Percentiles rank a stretch among this genome's conserved stretches.
phyloP scores from a whole-genome alignment of 2,113 vertebrate species.

The Cairina moschata region DNA sequence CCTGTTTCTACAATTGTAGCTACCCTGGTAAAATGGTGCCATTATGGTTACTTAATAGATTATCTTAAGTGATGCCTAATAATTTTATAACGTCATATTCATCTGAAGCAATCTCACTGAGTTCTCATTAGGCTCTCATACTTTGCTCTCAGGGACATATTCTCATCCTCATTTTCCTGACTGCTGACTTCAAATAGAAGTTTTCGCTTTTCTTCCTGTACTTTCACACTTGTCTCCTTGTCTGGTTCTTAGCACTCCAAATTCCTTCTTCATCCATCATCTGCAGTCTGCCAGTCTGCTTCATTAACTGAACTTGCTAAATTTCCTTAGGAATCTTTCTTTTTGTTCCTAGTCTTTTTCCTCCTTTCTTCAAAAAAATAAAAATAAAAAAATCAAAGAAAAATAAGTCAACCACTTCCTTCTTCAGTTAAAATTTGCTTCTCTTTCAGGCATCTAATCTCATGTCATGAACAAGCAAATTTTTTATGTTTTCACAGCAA shows the following conservation, averaged over 20 bases:
- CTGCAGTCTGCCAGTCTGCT: not conserved
- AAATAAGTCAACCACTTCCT: not conserved
- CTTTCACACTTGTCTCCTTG: not conserved
- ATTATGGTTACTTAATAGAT: not conserved
- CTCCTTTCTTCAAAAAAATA: not conserved
- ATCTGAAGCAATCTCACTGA: not conserved
- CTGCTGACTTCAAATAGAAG: not conserved
- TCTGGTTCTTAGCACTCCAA: not conserved
- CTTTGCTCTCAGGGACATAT: not conserved
- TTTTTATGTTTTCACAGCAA: not conserved
- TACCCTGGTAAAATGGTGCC: not conserved
- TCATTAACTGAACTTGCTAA: not conserved
- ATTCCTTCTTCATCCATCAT: not conserved
- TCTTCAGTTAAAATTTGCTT: not conserved
- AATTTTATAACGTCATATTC: not conserved
- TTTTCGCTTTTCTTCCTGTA: not conserved
- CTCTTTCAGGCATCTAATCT: not conserved
- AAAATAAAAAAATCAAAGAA: not conserved
- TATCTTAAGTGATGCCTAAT: not conserved
- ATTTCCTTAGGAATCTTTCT: not conserved
- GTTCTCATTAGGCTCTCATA: not conserved
- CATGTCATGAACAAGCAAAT: not conserved
- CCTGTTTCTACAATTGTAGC: not conserved
- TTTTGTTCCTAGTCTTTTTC: not conserved
- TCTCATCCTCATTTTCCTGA: not conserved